Base-by-base conservation (phyloP, 2,113 vertebrate genomes). In the Notechis scutatus region DNA sequence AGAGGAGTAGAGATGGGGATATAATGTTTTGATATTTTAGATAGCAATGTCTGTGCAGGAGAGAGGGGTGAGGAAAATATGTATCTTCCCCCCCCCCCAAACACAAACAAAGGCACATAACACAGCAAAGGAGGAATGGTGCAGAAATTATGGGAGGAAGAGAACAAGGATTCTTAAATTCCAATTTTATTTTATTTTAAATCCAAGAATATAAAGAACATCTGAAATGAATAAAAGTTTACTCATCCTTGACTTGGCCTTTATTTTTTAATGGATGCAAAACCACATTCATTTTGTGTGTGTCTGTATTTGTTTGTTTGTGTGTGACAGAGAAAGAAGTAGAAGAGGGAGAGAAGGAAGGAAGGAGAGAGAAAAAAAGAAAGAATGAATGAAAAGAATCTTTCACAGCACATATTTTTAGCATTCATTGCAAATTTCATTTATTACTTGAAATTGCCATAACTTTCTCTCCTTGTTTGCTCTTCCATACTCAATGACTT, bases 11-110 rank as follows among this genome's bases (percentile, higher is more conserved):
- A 64, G 42, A 56, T 20, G 86, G 95, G 96, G 91, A 91, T 93
- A 94, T 94, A 91, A 89, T 90, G 26, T 93, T 55, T 0, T 95
- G 94, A 94, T 95, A 94, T 96, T 96, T 96, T 91, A 61, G 94
- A 34, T 93, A 90, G 94, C 93, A 91, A 93, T 94, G 93, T 95
- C 95, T 7, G 14, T 95, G 94, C 92, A 10, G 56, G 64, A 34
- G 3, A 26, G 89, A 87, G 88, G 23, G 87, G n/a, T 91, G 92
- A 96, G 94, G 92, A 96, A 93, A 91, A 97, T 93, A 86, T 91
- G 21, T 54, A 55, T 93, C 95, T 57, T 7, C 20, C 1, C 42
- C 42, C 42, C 42, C 81, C 2, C 29, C 1, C 56, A 1, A 23
- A 24, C 8, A 21, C 23, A 24, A 23, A 24, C 6, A 59, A 87